These are phyloP conservation scores for Colistium nudipinnis DNA, from an alignment of 2,113 vertebrate species.

Conservation along the genomic window DNA sequence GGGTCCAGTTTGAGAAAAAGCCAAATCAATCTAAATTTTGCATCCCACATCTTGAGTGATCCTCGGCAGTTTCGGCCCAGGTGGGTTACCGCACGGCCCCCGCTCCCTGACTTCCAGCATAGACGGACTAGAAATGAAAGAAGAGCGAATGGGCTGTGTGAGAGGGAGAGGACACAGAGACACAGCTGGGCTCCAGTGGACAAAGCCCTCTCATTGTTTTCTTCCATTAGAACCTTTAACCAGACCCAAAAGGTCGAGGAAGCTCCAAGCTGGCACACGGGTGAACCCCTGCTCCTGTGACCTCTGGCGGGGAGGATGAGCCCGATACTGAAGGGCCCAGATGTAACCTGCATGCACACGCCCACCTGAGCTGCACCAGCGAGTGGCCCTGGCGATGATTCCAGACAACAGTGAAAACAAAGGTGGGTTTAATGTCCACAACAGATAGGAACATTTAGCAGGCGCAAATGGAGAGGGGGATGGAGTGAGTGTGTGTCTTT, in stretches of 20 bases:
- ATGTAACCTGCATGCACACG: slow-evolving; percentile 45
- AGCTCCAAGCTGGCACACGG: slow-evolving; percentile 57
- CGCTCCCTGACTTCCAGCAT: neutral
- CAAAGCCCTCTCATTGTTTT: slow-evolving; percentile 65
- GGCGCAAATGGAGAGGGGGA: slow-evolving; percentile 21
- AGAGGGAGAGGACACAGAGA: slow-evolving; percentile 35
- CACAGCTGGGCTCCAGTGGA: slow-evolving; percentile 65
- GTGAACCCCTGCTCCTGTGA: slow-evolving; percentile 55
- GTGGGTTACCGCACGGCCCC: slow-evolving; percentile 32
- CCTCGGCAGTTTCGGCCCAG: slow-evolving; percentile 26
- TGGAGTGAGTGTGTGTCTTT: slow-evolving; percentile 16
- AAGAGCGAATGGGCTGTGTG: slow-evolving; percentile 35
- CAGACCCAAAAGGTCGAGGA: slow-evolving; percentile 65
- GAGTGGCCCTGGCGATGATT: slow-evolving; percentile 11
- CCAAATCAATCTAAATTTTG: neutral
- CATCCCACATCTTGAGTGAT: slow-evolving; percentile 6
- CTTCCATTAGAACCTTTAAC: slow-evolving; percentile 66
- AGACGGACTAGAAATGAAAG: slow-evolving; percentile 18
- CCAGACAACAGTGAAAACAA: slow-evolving; percentile 23
- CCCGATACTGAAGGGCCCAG: slow-evolving; percentile 33
- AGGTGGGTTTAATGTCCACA: slow-evolving; percentile 1
- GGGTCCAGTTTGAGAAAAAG: neutral
- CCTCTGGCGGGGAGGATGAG: slow-evolving; percentile 36
- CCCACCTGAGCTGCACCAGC: neutral
- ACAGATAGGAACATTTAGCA: slow-evolving; percentile 35